These are phyloP conservation scores for Phasianus colchicus DNA, from an alignment of 2,113 vertebrate genomes.

Conservation along the genomic window DNA sequence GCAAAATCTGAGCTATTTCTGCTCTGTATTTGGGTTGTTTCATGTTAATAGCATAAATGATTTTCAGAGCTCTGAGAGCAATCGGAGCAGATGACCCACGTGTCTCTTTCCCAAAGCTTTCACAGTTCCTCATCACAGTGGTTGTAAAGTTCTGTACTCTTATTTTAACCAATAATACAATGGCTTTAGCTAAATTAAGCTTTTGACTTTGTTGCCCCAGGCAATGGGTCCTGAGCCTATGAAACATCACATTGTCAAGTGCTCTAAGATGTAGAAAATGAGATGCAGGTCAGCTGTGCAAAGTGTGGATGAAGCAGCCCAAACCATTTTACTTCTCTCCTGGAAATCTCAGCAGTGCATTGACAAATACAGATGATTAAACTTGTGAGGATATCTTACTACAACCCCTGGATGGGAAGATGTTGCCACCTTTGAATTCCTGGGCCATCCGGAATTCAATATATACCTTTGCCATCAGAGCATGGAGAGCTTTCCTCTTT, in stretches of 20 bases:
- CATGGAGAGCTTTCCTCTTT: neutral
- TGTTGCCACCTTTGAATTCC: neutral
- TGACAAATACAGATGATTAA: neutral
- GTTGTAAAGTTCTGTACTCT: neutral
- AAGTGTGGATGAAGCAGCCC: neutral
- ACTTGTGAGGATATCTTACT: neutral
- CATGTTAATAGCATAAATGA: neutral
- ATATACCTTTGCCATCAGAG: neutral
- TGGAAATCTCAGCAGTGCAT: neutral
- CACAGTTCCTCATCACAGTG: neutral
- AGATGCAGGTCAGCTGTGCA: neutral
- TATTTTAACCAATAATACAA: neutral
- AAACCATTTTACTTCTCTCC: neutral
- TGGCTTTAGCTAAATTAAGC: neutral
- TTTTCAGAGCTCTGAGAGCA: neutral
- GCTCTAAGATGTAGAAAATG: neutral
- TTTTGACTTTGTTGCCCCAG: neutral
- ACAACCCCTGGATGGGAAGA: neutral
- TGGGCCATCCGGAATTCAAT: no score
- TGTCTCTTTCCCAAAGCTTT: neutral
- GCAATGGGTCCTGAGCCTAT: neutral
- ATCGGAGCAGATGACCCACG: neutral
- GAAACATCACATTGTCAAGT: rapidly evolving
- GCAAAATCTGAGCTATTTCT: neutral
- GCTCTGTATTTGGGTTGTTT: neutral